Evolutionary conservation across 2,113 vertebrate genomes (phyloP).

Genomic region (Rhea americana): DNA sequence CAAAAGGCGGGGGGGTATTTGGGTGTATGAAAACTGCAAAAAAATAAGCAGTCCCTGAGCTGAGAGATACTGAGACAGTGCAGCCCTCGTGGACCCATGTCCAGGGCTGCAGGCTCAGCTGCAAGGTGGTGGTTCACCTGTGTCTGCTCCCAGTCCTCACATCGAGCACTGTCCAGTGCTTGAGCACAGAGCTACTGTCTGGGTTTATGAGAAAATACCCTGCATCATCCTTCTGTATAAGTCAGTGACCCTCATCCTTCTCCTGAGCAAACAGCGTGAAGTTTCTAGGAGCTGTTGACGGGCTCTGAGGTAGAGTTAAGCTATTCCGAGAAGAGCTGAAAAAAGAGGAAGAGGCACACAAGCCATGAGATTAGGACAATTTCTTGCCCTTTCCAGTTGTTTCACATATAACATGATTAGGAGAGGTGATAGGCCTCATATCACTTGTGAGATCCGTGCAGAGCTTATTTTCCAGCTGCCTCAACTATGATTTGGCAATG

Average conservation of each 20-base stretch:
- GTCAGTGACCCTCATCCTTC: background rate
- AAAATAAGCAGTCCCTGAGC: background rate
- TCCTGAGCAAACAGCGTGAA: background rate
- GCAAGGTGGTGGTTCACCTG: fast-evolving
- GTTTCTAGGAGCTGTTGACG: background rate
- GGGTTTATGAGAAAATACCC: background rate
- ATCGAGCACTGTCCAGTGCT: no score
- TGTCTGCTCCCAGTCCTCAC: fast-evolving
- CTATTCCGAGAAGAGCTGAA: background rate
- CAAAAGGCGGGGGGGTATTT: background rate
- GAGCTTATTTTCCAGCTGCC: background rate
- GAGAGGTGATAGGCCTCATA: background rate
- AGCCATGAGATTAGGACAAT: background rate
- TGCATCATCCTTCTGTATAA: background rate
- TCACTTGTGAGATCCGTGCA: background rate
- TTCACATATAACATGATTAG: background rate
- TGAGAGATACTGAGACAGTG: background rate
- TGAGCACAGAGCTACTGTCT: background rate
- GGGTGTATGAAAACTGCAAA: background rate
- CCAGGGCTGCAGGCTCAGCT: fast-evolving
- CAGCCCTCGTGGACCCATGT: background rate
- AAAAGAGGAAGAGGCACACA: background rate
- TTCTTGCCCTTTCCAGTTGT: slow-evolving; percentile 15
- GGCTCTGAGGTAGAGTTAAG: background rate
- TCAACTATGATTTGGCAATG: background rate